Evolutionary conservation across 2,888 invertebrate species (phyloP), one percentile per base, ranked within the genome.

Genomic region (Eupithecia pulchellata): DNA sequence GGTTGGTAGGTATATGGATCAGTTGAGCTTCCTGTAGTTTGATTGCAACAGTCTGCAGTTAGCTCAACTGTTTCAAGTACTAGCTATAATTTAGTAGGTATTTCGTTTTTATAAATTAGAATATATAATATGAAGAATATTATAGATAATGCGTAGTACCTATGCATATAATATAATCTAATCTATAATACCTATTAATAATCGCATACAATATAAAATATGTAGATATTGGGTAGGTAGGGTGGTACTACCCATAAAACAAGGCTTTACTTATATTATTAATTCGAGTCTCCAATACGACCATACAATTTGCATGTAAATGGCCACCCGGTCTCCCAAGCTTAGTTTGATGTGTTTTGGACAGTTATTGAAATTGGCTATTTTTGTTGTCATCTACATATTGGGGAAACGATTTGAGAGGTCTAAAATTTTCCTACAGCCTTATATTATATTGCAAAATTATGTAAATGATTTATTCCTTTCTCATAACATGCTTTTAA

Each of bases 231-330:
- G 32, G 32, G 32, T 32, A 32, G 47, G 47, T 47, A 42, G n/a
- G n/a, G 8, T n/a, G n/a, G 20, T 47, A 42, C n/a, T 20, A 34
- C 34, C 14, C 58, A n/a, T 32, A 20, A 20, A 1, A 61, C n/a
- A 61, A 61, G 61, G 34, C 60, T 58, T 17, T 17, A 25, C 1
- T 30, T 57, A 36, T 52, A 57, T 63, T 63, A 65, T 61, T 29
- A 65, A 29, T 67, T 67, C 30, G 63, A 81, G 77, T 78, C 81
- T 82, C 81, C 82, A 84, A 83, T 84, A 82, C 77, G 77, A 75
- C 77, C 76, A 67, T 52, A 71, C 66, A 66, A 78, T 78, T 76
- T 75, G 72, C 76, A 76, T 77, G 67, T 73, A 77, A 77, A 77
- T 78, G 73, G 68, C 61, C 58, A 39, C 62, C 64, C 64, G 30